Conservation (phyloP, 2,888 invertebrate species). For the Monoplex corrugatus region DNA sequence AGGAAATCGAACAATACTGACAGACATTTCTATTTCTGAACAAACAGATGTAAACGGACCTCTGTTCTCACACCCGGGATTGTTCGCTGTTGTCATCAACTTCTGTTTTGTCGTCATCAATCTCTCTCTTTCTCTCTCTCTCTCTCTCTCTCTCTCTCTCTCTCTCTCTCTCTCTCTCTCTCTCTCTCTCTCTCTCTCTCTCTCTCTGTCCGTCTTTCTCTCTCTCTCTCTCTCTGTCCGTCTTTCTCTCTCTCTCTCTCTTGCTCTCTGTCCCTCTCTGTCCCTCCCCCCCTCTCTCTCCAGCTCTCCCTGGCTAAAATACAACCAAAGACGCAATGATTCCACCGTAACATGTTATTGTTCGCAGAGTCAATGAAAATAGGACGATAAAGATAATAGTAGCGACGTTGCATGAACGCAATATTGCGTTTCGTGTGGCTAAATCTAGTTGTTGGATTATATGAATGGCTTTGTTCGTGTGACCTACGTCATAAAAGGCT, state of each 20-base stretch:
- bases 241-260: not conserved
- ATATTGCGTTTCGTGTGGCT: too few species aligned
- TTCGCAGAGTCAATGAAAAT: too few species aligned
- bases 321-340: too few species aligned
- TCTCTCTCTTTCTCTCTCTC: constrained; percentile 40
- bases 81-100: too few species aligned
- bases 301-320: too few species aligned
- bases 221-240: not conserved
- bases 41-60: not conserved
- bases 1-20: not conserved
- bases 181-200: not conserved
- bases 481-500: too few species aligned
- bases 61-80: not conserved
- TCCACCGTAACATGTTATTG: too few species aligned
- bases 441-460: too few species aligned
- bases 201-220: not conserved
- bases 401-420: too few species aligned
- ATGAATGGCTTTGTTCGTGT: too few species aligned
- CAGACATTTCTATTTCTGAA: not conserved
- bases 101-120: not conserved
- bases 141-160: constrained; percentile 10
- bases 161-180: not conserved
- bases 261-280: not conserved
- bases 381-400: too few species aligned
- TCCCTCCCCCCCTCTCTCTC: too few species aligned